These are phyloP conservation scores for Zaprionus tsacasi DNA, from an alignment of 1,140 invertebrate genomes.

Conservation along the genomic window DNA sequence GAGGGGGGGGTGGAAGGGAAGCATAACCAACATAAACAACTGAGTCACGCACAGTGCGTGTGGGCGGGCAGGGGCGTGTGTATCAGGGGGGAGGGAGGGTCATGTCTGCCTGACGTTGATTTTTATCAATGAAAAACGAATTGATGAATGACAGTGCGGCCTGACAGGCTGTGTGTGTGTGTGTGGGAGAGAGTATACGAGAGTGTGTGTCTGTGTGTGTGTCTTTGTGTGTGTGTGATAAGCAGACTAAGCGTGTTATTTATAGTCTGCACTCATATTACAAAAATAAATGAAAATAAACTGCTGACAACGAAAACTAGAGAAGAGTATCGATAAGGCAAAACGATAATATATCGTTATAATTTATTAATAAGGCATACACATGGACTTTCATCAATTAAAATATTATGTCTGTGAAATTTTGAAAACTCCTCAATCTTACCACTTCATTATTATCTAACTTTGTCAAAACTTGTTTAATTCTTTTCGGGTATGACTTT, in stretches of 20 bases:
- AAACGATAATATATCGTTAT: too few species aligned
- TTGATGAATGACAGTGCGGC: constrained; percentile 57
- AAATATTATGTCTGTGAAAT: too few species aligned
- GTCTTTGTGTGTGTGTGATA: constrained; percentile 4
- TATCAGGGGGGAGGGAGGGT: neutral
- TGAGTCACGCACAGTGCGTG: constrained; percentile 17
- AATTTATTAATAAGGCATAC: too few species aligned
- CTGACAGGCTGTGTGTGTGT: constrained; percentile 28
- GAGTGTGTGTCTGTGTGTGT: neutral
- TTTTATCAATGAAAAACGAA: constrained; percentile 70
- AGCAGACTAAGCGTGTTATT: neutral
- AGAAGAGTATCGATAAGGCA: too few species aligned
- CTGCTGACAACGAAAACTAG: too few species aligned
- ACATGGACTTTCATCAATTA: too few species aligned
- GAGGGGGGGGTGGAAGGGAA: neutral
- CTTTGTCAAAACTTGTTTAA: too few species aligned
- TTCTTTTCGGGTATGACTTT: too few species aligned
- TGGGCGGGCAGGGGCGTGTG: neutral
- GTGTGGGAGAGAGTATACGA: constrained; percentile 1
- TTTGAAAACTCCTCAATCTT: too few species aligned
- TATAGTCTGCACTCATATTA: too few species aligned
- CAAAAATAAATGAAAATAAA: too few species aligned
- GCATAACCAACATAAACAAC: constrained; percentile 14
- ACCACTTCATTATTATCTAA: too few species aligned
- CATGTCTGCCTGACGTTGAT: constrained; percentile 35